A percentile compares a stretch with the other conserved stretches of the same genome.
Conservation (phyloP, 2,797 vertebrate species). For the Pangasius larnaudii region DNA sequence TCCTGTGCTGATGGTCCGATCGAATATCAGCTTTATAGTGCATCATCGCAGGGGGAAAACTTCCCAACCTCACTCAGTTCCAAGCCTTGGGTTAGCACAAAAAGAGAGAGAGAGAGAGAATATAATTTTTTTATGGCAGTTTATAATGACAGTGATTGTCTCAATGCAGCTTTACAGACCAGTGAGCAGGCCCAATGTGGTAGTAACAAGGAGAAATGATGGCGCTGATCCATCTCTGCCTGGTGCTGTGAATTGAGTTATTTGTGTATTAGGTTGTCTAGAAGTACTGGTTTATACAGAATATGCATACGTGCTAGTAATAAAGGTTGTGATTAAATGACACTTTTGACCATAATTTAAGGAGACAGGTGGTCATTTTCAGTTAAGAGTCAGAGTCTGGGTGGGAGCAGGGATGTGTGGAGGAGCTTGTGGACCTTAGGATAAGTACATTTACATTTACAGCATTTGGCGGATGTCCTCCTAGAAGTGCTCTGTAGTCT, state of each 20-base stretch:
- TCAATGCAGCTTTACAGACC: slow-evolving; percentile 25
- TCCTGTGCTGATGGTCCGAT: neutral
- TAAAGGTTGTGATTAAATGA: neutral
- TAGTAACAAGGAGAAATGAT: slow-evolving; percentile 9
- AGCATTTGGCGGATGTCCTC: neutral
- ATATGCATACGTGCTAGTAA: neutral
- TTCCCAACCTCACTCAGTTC: neutral
- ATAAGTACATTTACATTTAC: neutral
- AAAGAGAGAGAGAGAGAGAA: neutral
- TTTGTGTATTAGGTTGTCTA: neutral
- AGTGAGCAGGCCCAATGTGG: neutral
- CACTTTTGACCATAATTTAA: neutral
- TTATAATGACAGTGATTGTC: neutral
- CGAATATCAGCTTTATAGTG: neutral
- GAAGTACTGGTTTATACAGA: neutral
- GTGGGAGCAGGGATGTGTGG: neutral
- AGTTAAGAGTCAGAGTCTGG: neutral
- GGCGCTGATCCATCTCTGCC: neutral
- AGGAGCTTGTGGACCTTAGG: neutral
- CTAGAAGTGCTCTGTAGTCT: neutral
- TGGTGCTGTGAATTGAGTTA: neutral
- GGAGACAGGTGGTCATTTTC: neutral
- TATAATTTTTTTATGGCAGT: slow-evolving; percentile 24
- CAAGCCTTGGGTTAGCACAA: neutral
- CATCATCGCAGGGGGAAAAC: neutral